phyloP scores from a whole-genome alignment of 2,797 vertebrate genomes.

The Protosalanx chinensis region DNA sequence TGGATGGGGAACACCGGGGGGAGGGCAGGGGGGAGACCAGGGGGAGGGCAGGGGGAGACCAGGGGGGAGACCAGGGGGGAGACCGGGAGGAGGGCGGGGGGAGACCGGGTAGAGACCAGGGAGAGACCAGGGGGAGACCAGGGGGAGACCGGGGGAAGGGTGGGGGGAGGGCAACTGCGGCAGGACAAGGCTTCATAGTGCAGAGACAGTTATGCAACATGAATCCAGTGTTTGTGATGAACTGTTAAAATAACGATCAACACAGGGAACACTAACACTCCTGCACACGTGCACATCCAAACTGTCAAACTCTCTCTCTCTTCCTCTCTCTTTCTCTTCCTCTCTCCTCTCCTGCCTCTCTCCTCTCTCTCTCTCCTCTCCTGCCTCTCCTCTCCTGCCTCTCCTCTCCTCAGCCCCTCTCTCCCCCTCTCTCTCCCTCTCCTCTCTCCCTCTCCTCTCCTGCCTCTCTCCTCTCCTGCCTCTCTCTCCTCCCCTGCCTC shows the following conservation, averaged over 20 bases:
- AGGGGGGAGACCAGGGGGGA: conserved; percentile 53
- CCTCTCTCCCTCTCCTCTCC: too few relatives aligned
- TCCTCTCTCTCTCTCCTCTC: not conserved
- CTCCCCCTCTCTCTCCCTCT: too few relatives aligned
- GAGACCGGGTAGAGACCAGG: too few relatives aligned
- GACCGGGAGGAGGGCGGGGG: not conserved
- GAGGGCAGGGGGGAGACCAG: conserved; percentile 25
- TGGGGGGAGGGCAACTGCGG: too few relatives aligned
- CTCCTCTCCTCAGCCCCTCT: too few relatives aligned
- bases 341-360: not conserved
- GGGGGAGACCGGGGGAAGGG: conserved; percentile 43
- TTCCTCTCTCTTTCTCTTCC: not conserved
- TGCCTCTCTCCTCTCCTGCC: too few relatives aligned
- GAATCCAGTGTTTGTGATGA: not conserved
- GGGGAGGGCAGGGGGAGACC: too few relatives aligned
- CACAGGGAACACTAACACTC: not conserved
- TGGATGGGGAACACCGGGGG: conserved; percentile 61
- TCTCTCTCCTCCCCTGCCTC: not conserved
- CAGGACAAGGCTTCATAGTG: too few relatives aligned
- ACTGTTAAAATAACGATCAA: not conserved
- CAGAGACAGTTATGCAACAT: not conserved
- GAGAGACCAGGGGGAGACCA: conserved; percentile 22
- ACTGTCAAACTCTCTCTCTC: not conserved
- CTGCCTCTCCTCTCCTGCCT: too few relatives aligned
- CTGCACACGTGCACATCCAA: not conserved